Percentiles rank a stretch among this genome's conserved stretches.
Conservation (phyloP, 2,888 invertebrate genomes). For the Eupithecia abbreviata region DNA sequence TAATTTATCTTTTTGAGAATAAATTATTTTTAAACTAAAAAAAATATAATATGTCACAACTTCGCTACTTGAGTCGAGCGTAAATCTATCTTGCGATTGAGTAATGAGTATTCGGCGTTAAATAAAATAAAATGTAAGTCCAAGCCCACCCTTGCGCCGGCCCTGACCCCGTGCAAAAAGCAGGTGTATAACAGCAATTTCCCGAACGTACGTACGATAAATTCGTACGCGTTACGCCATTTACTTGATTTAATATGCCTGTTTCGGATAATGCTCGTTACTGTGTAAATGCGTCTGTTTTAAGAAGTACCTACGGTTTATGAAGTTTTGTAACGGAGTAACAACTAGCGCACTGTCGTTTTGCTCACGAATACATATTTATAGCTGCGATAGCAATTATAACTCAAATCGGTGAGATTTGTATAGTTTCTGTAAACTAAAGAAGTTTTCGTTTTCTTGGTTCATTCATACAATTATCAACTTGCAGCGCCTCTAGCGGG, state of each 20-base stretch:
- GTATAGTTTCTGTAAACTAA: too few species aligned
- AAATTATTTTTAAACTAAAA: too few species aligned
- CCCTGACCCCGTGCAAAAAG: slow-evolving; percentile 41
- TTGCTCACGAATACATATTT: neutral
- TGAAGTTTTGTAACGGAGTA: neutral
- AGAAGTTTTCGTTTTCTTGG: too few species aligned
- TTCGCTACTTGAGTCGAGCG: neutral
- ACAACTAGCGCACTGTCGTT: neutral
- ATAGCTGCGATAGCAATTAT: too few species aligned
- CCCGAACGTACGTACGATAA: slow-evolving; percentile 48
- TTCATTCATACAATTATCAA: too few species aligned
- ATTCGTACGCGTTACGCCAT: slow-evolving; percentile 50
- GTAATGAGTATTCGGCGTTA: neutral
- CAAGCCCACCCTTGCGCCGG: slow-evolving; percentile 1
- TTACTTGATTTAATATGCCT: slow-evolving; percentile 56
- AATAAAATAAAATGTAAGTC: neutral
- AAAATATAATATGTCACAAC: neutral
- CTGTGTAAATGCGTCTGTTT: slow-evolving; percentile 43
- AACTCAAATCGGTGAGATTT: too few species aligned
- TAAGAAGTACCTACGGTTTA: neutral
- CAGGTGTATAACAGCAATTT: slow-evolving; percentile 52
- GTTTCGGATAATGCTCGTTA: slow-evolving; percentile 41
- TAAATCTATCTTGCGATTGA: too few species aligned
- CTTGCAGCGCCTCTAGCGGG: too few species aligned
- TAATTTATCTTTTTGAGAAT: too few species aligned